Conservation (phyloP, 2,888 invertebrate species). For the Papilio demoleus region DNA sequence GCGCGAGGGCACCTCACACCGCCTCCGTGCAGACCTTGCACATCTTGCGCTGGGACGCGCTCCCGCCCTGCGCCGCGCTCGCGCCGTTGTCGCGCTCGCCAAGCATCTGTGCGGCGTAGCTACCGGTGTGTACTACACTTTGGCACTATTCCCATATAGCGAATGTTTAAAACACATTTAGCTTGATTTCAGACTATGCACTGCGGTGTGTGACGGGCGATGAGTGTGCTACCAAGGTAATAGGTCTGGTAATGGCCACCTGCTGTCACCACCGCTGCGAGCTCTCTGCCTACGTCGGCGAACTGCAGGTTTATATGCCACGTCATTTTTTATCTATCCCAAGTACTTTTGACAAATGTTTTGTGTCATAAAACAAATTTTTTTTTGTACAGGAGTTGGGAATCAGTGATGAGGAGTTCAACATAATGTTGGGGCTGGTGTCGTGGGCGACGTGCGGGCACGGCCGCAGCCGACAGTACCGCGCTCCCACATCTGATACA, state of each 20-base stretch:
- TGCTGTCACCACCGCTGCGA: slow-evolving; percentile 96
- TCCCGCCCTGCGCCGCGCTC: slow-evolving; percentile 55
- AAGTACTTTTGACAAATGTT: background rate
- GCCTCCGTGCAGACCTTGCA: slow-evolving; percentile 91
- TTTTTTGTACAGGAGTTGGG: slow-evolving; percentile 79
- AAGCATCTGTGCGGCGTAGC: slow-evolving; percentile 96
- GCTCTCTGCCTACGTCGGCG: slow-evolving; percentile 85
- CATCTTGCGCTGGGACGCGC: slow-evolving; percentile 86
- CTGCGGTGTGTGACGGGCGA: slow-evolving; percentile 85
- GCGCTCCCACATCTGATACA: background rate
- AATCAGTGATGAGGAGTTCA: slow-evolving; percentile 86
- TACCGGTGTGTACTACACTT: slow-evolving; percentile 84
- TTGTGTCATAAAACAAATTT: background rate
- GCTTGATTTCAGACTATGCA: slow-evolving; percentile 84
- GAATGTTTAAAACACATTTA: background rate
- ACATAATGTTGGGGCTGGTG: slow-evolving; percentile 90
- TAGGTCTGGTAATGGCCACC: slow-evolving; percentile 89
- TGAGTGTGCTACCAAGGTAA: slow-evolving; percentile 60
- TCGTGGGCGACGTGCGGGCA: slow-evolving; percentile 95
- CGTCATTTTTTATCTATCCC: background rate
- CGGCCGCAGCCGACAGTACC: slow-evolving; percentile 82
- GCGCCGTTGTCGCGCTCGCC: slow-evolving; percentile 88
- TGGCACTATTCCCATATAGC: background rate
- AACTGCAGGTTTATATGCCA: slow-evolving; percentile 54
- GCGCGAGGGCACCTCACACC: slow-evolving; percentile 48